Conservation (phyloP, 2,797 vertebrate genomes). For the Eutrigla gurnardus region DNA sequence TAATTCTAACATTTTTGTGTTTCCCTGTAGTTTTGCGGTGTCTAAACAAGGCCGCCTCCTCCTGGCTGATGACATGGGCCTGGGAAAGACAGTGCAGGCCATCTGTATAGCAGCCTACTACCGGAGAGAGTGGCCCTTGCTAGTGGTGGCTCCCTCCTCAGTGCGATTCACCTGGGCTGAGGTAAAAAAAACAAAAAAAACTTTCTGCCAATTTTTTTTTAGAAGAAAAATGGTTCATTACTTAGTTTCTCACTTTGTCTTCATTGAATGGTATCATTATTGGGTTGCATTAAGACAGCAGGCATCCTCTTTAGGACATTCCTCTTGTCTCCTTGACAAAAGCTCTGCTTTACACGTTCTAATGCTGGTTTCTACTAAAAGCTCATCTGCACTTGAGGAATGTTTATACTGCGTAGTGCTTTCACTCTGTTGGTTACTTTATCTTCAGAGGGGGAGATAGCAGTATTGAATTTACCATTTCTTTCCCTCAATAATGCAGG, state of each 20-base stretch:
- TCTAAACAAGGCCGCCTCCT: conserved; percentile 92
- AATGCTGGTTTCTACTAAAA: conserved; percentile 35
- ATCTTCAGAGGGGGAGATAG: conserved; percentile 44
- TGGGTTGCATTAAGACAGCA: conserved; percentile 29
- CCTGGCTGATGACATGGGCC: conserved; percentile 97
- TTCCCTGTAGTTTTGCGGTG: conserved; percentile 90
- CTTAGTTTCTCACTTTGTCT: conserved; percentile 35
- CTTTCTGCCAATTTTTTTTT: not conserved
- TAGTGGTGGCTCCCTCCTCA: conserved; percentile 94
- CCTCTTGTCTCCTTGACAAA: conserved; percentile 27
- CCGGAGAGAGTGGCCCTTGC: conserved; percentile 93
- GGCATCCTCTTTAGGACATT: conserved; percentile 11
- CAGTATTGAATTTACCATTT: conserved; percentile 44
- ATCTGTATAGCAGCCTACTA: conserved; percentile 98
- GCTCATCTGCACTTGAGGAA: conserved; percentile 35
- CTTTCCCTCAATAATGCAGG: conserved; percentile 23
- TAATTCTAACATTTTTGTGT: conserved; percentile 8
- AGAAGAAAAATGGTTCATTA: conserved; percentile 18
- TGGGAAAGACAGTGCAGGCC: conserved; percentile 98
- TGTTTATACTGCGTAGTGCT: conserved; percentile 40
- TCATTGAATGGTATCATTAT: conserved; percentile 37
- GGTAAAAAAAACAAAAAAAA: conserved; percentile 78
- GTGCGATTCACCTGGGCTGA: conserved; percentile 98
- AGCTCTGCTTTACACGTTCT: conserved; percentile 27
- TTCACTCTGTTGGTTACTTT: conserved; percentile 37